These are phyloP conservation scores for Sparus aurata DNA, from an alignment of 2,797 vertebrate species.

Conservation along the genomic window DNA sequence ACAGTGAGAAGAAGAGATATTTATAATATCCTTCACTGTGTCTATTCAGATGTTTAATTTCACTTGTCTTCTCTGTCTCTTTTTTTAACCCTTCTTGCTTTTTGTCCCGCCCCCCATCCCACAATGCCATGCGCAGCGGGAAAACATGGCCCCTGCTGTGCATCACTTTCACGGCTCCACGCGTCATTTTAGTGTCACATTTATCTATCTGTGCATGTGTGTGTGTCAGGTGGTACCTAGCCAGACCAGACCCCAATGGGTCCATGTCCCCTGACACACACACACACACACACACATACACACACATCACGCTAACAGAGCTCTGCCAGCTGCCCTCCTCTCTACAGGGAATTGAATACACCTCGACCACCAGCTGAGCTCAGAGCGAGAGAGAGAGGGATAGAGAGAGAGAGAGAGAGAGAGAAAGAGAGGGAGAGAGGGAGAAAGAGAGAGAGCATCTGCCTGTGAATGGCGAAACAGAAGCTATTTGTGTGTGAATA, in stretches of 20 bases:
- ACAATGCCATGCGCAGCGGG: constrained; percentile 72
- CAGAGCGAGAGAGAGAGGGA: constrained; percentile 34
- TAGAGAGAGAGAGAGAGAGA: neutral
- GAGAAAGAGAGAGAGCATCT: constrained; percentile 59
- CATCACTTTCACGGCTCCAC: constrained; percentile 71
- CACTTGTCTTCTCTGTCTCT: neutral
- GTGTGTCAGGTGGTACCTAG: constrained; percentile 65
- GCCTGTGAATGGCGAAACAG: constrained; percentile 31
- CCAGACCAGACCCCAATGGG: constrained; percentile 48
- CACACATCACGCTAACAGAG: constrained; percentile 33
- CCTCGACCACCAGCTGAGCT: constrained; percentile 77
- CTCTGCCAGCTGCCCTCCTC: constrained; percentile 76
- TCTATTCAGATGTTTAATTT: constrained; percentile 35
- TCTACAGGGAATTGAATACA: constrained; percentile 72
- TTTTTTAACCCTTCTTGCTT: neutral
- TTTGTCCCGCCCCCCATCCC: constrained; percentile 47
- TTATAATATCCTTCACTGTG: constrained; percentile 2
- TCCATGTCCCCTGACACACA: constrained; percentile 49
- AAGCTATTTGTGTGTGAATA: constrained; percentile 27
- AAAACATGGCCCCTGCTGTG: constrained; percentile 60
- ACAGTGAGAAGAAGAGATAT: constrained; percentile 12
- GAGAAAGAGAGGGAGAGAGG: too few relatives aligned
- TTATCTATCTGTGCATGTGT: constrained; percentile 55
- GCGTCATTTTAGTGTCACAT: constrained; percentile 80
- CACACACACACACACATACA: constrained; percentile 47